Base-by-base conservation (phyloP, 2,113 vertebrate genomes). In the Cephalopholis sonnerati region DNA sequence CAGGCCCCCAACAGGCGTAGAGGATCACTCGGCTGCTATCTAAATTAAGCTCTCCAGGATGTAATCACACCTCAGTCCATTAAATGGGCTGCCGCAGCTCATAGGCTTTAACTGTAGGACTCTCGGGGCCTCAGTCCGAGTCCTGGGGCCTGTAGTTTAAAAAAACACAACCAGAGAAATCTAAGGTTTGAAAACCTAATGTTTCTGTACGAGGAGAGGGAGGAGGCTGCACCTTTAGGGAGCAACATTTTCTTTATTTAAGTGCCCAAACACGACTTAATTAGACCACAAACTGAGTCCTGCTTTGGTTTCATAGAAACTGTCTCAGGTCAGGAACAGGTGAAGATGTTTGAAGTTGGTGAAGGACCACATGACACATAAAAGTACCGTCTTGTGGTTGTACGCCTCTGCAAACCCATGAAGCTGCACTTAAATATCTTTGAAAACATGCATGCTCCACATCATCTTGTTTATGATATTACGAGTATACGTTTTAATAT, bases 21-120 rank as follows among this genome's bases (percentile, higher is more conserved):
- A 86, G 65, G 81, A 90, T 90, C 82, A 57, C 81, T 73, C 0
- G 73, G 73, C 91, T 86, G 84, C 81, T 18, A 79, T 93, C 88
- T 91, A 80, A 90, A 91, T 90, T 77, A 90, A 85, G 82, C 87
- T 83, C 78, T 86, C 59, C 72, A 58, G 74, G 85, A 86, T 86
- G 90, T 89, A 85, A 88, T 92, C 90, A 88, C 89, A 92, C 85
- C 79, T 76, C 58, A 77, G 79, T 78, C 83, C 67, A 78, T 89
- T 85, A 87, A 90, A 87, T 11, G 57, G 29, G 55, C 44, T 29
- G 62, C 51, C 41, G 72, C 74, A 20, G 68, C 79, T 81, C 89
- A 53, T 20, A 71, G 74, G 67, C 64, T 50, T 25, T 50, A 77
- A 70, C 77, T 61, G 54, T 7, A 18, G 82, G 71, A 50, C 83